Evolutionary conservation across 2,113 vertebrate species (phyloP), one percentile per base, ranked within the genome.

Genomic region (Pholis gunnellus): DNA sequence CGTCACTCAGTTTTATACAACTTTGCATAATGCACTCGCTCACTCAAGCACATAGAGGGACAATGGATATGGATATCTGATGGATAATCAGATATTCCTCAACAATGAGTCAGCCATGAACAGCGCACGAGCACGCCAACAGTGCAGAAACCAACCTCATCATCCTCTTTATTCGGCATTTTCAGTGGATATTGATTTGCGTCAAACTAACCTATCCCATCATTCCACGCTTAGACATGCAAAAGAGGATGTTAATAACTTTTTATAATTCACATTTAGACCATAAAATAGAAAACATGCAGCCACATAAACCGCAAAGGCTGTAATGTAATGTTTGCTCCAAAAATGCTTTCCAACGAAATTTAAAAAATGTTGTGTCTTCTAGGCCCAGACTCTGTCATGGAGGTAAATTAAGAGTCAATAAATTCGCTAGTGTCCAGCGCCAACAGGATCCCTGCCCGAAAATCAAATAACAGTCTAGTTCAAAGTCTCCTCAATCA

Each of bases 401-500:
- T 13, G 14, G 38, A 76, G 25, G 38, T 14, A 2, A 17, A 74
- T 60, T 29, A 65, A 76, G 25, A 29, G 38, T 46, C 17, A 46
- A 82, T 82, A 40, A n/a, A 79, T 83, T n/a, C 1, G 68, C 46
- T 42, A 42, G 72, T 79, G 46, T 85, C 69, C 72, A 78, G 79
- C 63, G 59, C 71, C 75, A 76, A 90, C 82, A 65, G 22, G 72
- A 85, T 83, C 90, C 69, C 67, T 46, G 78, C 83, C 76, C 70
- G 10, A 79, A 89, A 88, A 87, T 83, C 79, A 92, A 91, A 90
- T 66, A 89, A 46, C 57, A 81, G 70, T 75, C 7, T n/a, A 61
- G 88, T 79, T 90, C 86, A 93, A 92, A 94, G 93, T 92, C 90
- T 88, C 72, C 27, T 77, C 60, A 71, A n/a, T 75, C 52, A 79